Conservation (phyloP, 2,888 invertebrate species). For the Agrotis clavis region DNA sequence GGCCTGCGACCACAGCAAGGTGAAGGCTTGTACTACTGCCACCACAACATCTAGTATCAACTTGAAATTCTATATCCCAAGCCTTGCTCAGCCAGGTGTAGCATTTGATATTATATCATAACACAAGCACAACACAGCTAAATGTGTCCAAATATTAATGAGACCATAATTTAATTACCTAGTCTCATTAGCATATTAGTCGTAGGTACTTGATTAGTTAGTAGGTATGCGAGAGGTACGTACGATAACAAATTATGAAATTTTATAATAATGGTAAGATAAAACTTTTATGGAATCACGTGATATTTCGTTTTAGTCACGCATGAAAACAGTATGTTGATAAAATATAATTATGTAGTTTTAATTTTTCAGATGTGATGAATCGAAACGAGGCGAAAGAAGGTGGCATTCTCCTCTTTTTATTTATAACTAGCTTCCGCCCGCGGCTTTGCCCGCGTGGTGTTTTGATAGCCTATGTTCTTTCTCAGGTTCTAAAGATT, state of each 20-base stretch:
- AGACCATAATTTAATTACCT: constrained; percentile 1
- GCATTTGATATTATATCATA: constrained; percentile 12
- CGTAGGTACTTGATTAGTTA: not conserved
- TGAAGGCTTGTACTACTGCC: constrained; percentile 1
- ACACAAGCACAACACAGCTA: constrained; percentile 3
- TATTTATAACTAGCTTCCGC: no score
- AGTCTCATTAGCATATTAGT: constrained; percentile 12
- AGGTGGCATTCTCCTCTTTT: not conserved
- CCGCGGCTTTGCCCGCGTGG: no score
- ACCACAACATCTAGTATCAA: constrained; percentile 2
- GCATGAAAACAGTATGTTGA: no score
- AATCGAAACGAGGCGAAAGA: no score
- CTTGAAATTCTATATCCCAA: constrained; percentile 25
- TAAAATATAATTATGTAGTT: no score
- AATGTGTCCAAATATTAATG: constrained; percentile 14
- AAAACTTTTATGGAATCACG: not conserved
- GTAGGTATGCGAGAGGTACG: constrained; percentile 9
- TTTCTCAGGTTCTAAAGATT: no score
- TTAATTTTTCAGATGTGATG: not conserved
- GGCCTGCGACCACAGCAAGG: constrained; percentile 28
- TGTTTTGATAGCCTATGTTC: no score
- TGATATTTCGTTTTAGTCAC: not conserved
- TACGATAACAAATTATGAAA: not conserved
- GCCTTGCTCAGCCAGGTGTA: not conserved
- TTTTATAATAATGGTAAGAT: not conserved